A percentile compares a stretch with the other conserved stretches of the same genome.
Conservation (phyloP, 2,113 vertebrate genomes). For the Chamaetylas fuelleborni region DNA sequence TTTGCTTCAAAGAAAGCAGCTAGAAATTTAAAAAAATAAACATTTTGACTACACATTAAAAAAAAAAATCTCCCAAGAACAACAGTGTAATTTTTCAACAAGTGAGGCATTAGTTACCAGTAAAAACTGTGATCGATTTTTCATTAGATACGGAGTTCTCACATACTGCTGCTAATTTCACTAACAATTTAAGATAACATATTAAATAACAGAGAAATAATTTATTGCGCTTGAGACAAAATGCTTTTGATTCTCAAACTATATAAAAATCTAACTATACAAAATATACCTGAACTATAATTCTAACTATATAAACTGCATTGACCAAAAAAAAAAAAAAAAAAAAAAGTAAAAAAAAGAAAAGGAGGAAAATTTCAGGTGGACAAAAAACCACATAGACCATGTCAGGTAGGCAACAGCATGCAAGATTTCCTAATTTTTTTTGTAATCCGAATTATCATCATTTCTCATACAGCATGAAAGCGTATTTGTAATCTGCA, state of each 20-base stretch:
- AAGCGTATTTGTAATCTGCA: neutral
- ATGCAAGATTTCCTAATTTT: neutral
- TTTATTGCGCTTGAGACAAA: neutral
- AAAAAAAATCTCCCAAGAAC: neutral
- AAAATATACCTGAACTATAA: neutral
- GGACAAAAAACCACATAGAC: neutral
- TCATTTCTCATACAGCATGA: neutral
- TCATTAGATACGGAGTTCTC: neutral
- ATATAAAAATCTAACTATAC: neutral
- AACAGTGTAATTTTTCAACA: neutral
- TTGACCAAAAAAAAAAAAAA: too few relatives aligned
- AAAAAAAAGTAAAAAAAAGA: neutral
- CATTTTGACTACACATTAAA: neutral
- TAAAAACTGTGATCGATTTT: neutral
- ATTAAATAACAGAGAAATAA: neutral
- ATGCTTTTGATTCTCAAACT: neutral
- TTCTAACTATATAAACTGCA: neutral
- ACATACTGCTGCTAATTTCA: neutral
- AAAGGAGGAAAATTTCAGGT: constrained; percentile 30
- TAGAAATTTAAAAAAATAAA: neutral
- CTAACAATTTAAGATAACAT: neutral
- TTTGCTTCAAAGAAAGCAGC: neutral
- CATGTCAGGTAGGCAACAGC: neutral
- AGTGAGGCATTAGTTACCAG: neutral
- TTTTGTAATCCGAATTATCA: neutral